phyloP scores from a whole-genome alignment of 2,797 vertebrate genomes.

The Clarias platycephalus region DNA sequence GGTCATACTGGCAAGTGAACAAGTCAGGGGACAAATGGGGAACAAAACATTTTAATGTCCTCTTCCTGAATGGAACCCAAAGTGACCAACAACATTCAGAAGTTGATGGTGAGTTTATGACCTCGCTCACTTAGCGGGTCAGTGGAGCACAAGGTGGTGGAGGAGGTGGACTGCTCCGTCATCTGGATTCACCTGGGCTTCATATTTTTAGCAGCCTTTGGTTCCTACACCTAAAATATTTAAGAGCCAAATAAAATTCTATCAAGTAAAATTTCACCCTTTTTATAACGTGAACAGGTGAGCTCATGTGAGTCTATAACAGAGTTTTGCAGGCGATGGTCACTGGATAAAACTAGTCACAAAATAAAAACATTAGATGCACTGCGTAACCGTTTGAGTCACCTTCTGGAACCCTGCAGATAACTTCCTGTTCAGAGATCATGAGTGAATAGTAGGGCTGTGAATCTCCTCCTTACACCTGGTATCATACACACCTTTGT shows the following conservation, averaged over 20 bases:
- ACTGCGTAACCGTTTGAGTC: no score
- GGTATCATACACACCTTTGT: background rate
- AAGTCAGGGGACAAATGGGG: background rate
- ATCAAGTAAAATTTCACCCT: no score
- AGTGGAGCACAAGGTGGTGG: background rate
- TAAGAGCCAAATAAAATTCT: no score
- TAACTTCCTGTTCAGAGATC: constrained; percentile 8
- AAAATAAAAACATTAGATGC: no score
- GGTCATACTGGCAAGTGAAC: background rate
- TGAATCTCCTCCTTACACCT: background rate
- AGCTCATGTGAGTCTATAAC: no score
- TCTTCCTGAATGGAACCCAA: background rate
- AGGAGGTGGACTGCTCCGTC: background rate
- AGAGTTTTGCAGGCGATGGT: no score
- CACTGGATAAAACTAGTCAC: no score
- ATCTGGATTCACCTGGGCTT: background rate
- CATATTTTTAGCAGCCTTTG: no score
- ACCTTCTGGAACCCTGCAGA: no score
- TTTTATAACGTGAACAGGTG: no score
- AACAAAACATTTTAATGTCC: background rate
- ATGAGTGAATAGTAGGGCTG: background rate
- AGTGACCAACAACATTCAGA: background rate
- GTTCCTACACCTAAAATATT: no score
- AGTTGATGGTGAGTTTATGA: background rate
- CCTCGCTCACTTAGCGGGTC: background rate